These are phyloP conservation scores for Nephila pilipes DNA, from an alignment of 1,140 invertebrate species.

Conservation along the genomic window DNA sequence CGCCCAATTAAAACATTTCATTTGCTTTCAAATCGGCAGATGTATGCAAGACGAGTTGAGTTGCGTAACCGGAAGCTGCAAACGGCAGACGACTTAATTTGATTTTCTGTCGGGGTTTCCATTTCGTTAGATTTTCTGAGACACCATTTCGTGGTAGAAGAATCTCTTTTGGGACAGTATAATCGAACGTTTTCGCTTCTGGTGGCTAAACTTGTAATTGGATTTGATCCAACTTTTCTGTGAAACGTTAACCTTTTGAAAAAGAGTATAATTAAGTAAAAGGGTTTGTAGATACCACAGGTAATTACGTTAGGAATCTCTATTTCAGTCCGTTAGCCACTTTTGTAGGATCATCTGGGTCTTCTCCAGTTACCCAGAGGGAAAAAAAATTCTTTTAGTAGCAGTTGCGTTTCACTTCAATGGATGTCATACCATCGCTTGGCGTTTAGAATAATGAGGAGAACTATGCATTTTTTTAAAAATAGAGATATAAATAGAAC, in stretches of 20 bases:
- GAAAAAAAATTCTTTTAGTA: neutral
- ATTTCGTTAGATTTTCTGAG: slow-evolving; percentile 20
- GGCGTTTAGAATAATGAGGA: neutral
- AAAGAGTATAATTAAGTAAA: slow-evolving; percentile 64
- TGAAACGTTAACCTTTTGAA: neutral
- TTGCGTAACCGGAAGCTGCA: neutral
- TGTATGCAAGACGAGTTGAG: neutral
- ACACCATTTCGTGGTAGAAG: neutral
- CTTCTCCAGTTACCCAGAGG: neutral
- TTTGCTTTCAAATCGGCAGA: slow-evolving; percentile 8
- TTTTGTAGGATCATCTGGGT: slow-evolving; percentile 24
- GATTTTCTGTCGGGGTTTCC: slow-evolving; percentile 19
- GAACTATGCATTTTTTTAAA: neutral
- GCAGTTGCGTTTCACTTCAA: neutral
- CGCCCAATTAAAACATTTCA: neutral
- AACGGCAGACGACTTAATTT: slow-evolving; percentile 36
- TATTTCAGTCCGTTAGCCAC: neutral
- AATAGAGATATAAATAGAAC: neutral
- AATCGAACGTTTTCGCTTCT: slow-evolving; percentile 56
- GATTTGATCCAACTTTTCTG: slow-evolving; percentile 52
- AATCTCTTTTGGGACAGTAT: neutral
- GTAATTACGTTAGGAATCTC: slow-evolving; percentile 35
- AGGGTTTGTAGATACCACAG: slow-evolving; percentile 57
- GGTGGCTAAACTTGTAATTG: slow-evolving; percentile 34
- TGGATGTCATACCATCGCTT: neutral